Evolutionary conservation across 2,888 invertebrate genomes (phyloP).

Genomic region (Chrysina gloriosa): DNA sequence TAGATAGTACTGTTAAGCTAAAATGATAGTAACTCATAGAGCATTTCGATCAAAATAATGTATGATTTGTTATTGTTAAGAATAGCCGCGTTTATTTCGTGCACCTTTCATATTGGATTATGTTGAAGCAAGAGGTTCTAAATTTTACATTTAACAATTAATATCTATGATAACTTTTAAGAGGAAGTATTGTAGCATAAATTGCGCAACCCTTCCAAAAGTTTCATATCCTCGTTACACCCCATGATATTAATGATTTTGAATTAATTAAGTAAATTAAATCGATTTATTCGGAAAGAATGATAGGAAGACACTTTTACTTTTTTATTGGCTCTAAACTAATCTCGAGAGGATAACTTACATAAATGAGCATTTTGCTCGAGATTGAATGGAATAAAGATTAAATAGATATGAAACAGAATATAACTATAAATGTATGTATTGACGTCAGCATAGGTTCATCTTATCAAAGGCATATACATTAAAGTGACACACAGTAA

Average conservation of each 20-base stretch:
- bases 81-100: no score
- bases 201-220: no score
- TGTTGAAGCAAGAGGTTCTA: no score
- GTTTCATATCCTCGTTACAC: no score
- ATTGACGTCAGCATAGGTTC: slow-evolving; percentile 32
- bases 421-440: slow-evolving; percentile 21
- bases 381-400: slow-evolving; percentile 32
- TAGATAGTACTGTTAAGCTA: no score
- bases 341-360: slow-evolving; percentile 16
- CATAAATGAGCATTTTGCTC: slow-evolving; percentile 10
- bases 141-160: no score
- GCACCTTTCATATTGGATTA: no score
- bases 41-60: no score
- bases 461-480: slow-evolving; percentile 25
- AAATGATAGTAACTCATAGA: no score
- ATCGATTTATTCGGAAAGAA: not conserved
- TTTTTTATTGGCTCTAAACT: slow-evolving; percentile 13
- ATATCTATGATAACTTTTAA: no score
- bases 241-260: not conserved
- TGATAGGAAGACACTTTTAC: not conserved
- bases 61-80: no score
- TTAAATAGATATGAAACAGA: slow-evolving; percentile 16
- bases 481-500: slow-evolving; percentile 22
- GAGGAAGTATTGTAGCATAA: no score
- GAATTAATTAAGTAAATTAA: slow-evolving; percentile 10